Evolutionary conservation across 2,797 vertebrate species (phyloP).

Genomic region (Microctenopoma steveboyesi): DNA sequence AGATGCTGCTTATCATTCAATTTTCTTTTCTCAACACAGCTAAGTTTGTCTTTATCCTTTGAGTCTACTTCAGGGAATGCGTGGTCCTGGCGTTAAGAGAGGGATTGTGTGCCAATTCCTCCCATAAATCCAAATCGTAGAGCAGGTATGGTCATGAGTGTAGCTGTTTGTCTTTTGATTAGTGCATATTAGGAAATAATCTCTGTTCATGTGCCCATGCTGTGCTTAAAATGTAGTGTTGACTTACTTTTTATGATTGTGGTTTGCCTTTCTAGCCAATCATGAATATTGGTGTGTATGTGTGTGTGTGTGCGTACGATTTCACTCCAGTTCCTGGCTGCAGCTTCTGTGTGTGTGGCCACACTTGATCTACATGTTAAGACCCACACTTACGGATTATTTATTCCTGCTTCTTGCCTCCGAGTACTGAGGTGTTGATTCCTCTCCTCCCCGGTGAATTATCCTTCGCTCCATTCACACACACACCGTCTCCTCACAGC

Average conservation of each 20-base stretch:
- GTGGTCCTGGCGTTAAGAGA: conserved; percentile 19
- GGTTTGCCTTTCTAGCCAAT: conserved; percentile 45
- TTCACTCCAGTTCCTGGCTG: conserved; percentile 26
- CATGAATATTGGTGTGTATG: conserved; percentile 39
- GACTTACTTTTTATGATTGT: conserved; percentile 54
- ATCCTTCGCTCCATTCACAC: conserved; percentile 53
- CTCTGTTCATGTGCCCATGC: conserved; percentile 21
- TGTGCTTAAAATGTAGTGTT: conserved; percentile 56
- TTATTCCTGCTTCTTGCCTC: conserved; percentile 66
- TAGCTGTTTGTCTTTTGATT: conserved; percentile 43
- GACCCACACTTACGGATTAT: conserved; percentile 64
- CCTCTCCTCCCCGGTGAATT: conserved; percentile 59
- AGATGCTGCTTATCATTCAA: conserved; percentile 43
- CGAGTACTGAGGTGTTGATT: conserved; percentile 73
- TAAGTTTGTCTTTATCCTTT: conserved; percentile 28
- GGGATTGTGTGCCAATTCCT: conserved; percentile 31
- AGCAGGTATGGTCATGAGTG: conserved; percentile 47
- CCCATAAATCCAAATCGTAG: conserved; percentile 48
- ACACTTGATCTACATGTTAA: conserved; percentile 53
- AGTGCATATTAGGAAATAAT: conserved; percentile 51
- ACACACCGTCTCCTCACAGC: conserved; percentile 46
- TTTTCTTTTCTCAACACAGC: conserved; percentile 26
- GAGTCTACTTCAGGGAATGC: conserved; percentile 27
- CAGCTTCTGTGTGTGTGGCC: conserved; percentile 60
- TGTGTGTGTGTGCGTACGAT: conserved; percentile 13